A percentile compares a stretch with the other conserved stretches of the same genome.
phyloP scores from a whole-genome alignment of 37 sponge, comb jelly and placozoan species.

The Theonella swinhoei region DNA sequence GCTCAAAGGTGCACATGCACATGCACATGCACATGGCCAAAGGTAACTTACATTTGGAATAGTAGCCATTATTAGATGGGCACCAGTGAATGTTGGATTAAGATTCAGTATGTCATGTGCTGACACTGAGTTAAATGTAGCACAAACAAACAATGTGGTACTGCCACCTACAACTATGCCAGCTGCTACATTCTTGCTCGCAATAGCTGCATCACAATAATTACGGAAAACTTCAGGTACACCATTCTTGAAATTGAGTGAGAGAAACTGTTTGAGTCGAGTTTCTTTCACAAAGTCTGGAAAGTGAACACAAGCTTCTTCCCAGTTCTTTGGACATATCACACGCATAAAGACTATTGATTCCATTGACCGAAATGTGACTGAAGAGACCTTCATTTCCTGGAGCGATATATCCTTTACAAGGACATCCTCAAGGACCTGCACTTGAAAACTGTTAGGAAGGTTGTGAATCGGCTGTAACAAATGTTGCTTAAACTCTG shows the following conservation, averaged over 20 bases:
- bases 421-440: background rate
- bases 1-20: too few species aligned
- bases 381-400: background rate
- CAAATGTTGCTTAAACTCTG: conserved; percentile 16
- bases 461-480: conserved; percentile 6
- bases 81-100: background rate
- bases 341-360: too few species aligned
- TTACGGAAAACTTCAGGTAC: background rate
- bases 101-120: too few species aligned
- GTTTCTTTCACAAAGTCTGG: background rate
- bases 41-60: background rate
- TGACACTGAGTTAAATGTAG: background rate
- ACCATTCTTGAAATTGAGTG: background rate
- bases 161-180: background rate
- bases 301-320: background rate
- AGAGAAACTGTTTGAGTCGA: background rate
- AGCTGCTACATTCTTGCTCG: background rate
- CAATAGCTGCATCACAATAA: background rate
- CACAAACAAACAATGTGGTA: background rate
- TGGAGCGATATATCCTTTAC: background rate
- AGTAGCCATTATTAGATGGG: background rate
- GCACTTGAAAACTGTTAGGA: background rate
- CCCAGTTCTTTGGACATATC: too few species aligned
- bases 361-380: background rate
- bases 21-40: too few species aligned